Conservation (phyloP, 2,113 vertebrate genomes). For the Rattus rattus region DNA sequence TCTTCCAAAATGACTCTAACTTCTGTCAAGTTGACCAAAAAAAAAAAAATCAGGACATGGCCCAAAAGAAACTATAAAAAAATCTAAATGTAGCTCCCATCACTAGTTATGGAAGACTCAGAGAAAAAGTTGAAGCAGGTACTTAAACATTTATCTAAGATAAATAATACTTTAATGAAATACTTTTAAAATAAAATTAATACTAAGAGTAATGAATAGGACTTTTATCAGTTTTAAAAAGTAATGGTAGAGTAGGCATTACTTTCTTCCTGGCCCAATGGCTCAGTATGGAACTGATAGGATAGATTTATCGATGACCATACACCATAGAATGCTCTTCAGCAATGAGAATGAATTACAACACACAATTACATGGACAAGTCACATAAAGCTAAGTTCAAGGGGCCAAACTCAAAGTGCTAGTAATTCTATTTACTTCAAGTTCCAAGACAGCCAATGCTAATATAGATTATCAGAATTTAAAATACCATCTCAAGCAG, state of each 20-base stretch:
- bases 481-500: neutral
- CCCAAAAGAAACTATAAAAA: neutral
- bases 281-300: neutral
- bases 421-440: neutral
- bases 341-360: neutral
- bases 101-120: neutral
- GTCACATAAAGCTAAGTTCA: neutral
- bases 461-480: conserved; percentile 8
- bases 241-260: neutral
- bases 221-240: conserved; percentile 6
- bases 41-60: neutral
- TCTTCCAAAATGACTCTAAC: neutral
- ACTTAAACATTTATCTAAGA: neutral
- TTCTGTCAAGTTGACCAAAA: neutral
- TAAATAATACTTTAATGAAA: conserved; percentile 34
- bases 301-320: neutral
- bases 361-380: neutral
- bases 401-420: neutral
- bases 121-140: neutral
- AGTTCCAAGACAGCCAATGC: neutral
- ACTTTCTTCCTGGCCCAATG: neutral
- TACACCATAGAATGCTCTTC: neutral
- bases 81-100: neutral
- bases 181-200: conserved; percentile 49
- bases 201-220: neutral